Evolutionary conservation across 2,888 invertebrate genomes (phyloP), one percentile per base, ranked within the genome.

Genomic region (Chrysodeixis includens): DNA sequence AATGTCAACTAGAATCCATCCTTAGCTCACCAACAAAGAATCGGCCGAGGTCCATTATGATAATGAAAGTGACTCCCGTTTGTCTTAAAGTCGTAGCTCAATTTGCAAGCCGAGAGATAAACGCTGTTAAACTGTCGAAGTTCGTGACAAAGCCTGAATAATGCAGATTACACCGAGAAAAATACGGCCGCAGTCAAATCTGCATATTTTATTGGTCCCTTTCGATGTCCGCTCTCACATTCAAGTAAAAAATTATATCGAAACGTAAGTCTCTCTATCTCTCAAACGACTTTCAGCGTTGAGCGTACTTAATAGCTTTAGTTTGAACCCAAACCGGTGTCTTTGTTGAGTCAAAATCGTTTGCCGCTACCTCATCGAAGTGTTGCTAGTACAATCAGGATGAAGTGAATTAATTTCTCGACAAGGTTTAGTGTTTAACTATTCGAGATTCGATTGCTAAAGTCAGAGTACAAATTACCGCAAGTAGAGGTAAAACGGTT

Each of bases 121-220:
- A 94, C 94, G 94, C 93, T 94, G 94, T 94, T 95, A 94, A 95
- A 95, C 94, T 94, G 94, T 95, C 94, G 94, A 95, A 95, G 93
- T 94, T 94, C 94, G 94, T 94, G 94, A 94, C 94, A 92, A 93
- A 93, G 94, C 92, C 94, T 95, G 94, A 95, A 95, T 95, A 94
- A 95, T 95, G 94, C 93, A 95, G 94, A 95, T 95, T 94, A 95
- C 94, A 94, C 91, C 83, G 92, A 92, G 93, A 95, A 94, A 95
- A 95, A 95, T 94, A 94, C 94, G 93, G 90, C 90, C 93, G 88
- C 93, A 93, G 93, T 93, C 92, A 91, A 93, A 95, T 94, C 94
- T 94, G 90, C 94, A 94, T 94, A 94, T 93, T 95, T 94, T 95
- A 95, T 94, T 95, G 92, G 93, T 88, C 92, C 90, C 90, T 89